A percentile compares a stretch with the other conserved stretches of the same genome.
phyloP scores from a whole-genome alignment of 2,888 invertebrate species.

The Tromatobia lineatoria region DNA sequence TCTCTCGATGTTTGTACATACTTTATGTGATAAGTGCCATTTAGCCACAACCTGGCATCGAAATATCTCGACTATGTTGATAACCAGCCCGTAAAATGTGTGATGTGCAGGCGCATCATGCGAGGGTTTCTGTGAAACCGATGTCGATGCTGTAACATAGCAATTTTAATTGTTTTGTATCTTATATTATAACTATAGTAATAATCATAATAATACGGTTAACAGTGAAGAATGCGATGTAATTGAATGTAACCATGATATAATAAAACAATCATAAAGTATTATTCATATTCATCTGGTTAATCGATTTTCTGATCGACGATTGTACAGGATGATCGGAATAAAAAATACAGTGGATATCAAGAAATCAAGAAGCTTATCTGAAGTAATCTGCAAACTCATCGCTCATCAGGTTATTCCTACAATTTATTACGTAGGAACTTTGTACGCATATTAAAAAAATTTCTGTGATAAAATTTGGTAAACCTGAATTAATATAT shows the following conservation, averaged over 20 bases:
- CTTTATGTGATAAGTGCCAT: conserved; percentile 18
- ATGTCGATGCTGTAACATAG: conserved; percentile 1
- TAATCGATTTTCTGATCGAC: conserved; percentile 6
- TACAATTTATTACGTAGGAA: background rate
- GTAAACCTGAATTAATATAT: background rate
- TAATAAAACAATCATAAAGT: conserved; percentile 20
- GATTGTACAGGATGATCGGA: background rate
- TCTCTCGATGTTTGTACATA: conserved; percentile 13
- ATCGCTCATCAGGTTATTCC: background rate
- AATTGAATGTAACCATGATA: conserved; percentile 1
- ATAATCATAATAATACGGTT: background rate
- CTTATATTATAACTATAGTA: conserved; percentile 7
- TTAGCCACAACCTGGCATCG: background rate
- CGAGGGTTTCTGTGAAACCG: conserved; percentile 17
- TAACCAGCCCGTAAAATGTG: conserved; percentile 7
- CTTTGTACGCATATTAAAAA: background rate
- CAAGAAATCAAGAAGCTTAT: conserved; percentile 1
- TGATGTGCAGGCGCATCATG: background rate
- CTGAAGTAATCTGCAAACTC: background rate
- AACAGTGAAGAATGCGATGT: background rate
- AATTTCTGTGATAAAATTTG: background rate
- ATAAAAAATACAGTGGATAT: conserved; percentile 8
- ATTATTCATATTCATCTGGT: background rate
- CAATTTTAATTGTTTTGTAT: conserved; percentile 38
- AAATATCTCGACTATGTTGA: conserved; percentile 45